These are phyloP conservation scores for Cyprinella venusta DNA, from an alignment of 2,797 vertebrate species.

Conservation along the genomic window DNA sequence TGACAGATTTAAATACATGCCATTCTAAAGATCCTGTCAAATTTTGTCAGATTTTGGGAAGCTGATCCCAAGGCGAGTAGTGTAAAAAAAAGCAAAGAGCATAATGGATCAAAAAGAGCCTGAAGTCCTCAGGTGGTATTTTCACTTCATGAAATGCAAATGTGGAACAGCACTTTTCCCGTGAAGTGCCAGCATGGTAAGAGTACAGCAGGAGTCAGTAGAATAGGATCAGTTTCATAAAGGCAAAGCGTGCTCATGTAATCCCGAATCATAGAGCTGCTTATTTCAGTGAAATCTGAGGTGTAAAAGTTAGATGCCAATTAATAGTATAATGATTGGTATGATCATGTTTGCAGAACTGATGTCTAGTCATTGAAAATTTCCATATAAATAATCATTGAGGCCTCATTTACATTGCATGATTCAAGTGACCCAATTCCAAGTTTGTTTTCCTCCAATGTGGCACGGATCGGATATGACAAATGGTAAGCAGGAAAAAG, in stretches of 20 bases:
- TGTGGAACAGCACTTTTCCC: background rate
- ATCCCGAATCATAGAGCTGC: background rate
- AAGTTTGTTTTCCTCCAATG: background rate
- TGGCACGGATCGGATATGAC: background rate
- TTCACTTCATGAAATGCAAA: slow-evolving; percentile 6
- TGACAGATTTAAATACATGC: background rate
- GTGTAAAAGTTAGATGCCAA: background rate
- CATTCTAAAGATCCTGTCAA: background rate
- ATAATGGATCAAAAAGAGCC: slow-evolving; percentile 7
- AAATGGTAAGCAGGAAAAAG: background rate
- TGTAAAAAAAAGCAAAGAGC: background rate
- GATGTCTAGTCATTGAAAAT: background rate
- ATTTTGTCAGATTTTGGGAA: slow-evolving; percentile 3
- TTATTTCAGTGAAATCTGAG: background rate
- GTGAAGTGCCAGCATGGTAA: background rate
- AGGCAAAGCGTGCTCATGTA: background rate
- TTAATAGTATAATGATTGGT: background rate
- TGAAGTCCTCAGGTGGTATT: slow-evolving; percentile 2
- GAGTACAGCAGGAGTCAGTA: background rate
- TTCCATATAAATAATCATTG: background rate
- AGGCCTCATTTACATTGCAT: background rate
- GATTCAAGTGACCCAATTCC: background rate
- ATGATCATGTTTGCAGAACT: slow-evolving; percentile 4
- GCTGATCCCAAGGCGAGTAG: background rate
- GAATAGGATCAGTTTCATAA: background rate